Conservation (phyloP, 1,140 invertebrate genomes). For the Zaprionus camerounensis region DNA sequence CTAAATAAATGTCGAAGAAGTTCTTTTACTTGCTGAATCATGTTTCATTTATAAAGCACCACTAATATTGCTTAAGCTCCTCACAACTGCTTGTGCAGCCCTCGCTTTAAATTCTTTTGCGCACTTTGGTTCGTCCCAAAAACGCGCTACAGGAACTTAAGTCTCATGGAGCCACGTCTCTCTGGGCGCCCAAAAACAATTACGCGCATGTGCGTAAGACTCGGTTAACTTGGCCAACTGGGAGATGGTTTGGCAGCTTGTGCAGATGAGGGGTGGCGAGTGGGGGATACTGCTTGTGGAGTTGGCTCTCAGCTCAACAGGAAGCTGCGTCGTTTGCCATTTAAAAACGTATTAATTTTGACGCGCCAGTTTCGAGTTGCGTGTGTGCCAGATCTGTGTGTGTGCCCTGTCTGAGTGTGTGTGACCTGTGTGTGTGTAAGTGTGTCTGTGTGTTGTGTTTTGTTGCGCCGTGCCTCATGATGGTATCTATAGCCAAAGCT, state of each 20-base stretch:
- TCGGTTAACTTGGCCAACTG: constrained; percentile 46
- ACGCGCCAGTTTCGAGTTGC: constrained; percentile 56
- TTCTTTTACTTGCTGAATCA: not conserved
- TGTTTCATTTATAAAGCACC: not conserved
- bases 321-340: constrained; percentile 79
- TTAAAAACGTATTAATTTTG: constrained; percentile 83
- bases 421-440: constrained; percentile 40
- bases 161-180: constrained; percentile 15
- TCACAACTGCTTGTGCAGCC: not conserved
- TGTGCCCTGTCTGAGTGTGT: constrained; percentile 28
- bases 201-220: constrained; percentile 80
- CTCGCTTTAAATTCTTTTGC: constrained; percentile 31
- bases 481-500: constrained; percentile 59
- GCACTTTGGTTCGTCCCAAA: constrained; percentile 35
- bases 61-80: not conserved
- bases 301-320: constrained; percentile 50
- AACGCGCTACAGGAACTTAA: constrained; percentile 43
- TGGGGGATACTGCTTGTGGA: not conserved
- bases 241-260: constrained; percentile 10
- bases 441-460: constrained; percentile 36
- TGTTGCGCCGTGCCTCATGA: constrained; percentile 38
- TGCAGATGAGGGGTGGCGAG: not conserved
- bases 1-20: too few relatives aligned
- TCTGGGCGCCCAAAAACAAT: constrained; percentile 55
- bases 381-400: constrained; percentile 1